Conservation (phyloP, 1,140 invertebrate species). For the Lethrus apterus region DNA sequence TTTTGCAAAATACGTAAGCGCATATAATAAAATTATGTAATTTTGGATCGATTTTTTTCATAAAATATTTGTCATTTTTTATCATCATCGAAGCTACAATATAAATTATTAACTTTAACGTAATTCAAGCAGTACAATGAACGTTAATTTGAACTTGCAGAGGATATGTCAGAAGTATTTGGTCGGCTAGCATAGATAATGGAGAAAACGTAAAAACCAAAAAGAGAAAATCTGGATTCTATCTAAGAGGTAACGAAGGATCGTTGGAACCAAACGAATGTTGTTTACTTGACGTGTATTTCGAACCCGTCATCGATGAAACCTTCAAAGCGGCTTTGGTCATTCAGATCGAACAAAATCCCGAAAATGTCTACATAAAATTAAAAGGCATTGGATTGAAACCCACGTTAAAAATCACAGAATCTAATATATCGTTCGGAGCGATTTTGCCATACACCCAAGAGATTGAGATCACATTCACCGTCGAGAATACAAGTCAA, state of each 20-base stretch:
- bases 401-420: constrained; percentile 34
- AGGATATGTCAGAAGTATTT: constrained; percentile 39
- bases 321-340: constrained; percentile 28
- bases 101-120: no score
- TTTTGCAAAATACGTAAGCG: constrained; percentile 42
- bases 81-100: no score
- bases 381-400: constrained; percentile 38
- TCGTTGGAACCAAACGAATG: constrained; percentile 20
- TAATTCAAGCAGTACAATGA: no score
- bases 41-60: not conserved
- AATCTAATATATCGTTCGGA: constrained; percentile 35
- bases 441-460: constrained; percentile 35
- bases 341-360: constrained; percentile 33
- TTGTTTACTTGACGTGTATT: constrained; percentile 26
- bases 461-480: constrained; percentile 29
- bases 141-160: no score
- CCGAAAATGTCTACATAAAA: constrained; percentile 24
- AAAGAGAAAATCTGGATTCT: constrained; percentile 19
- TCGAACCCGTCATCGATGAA: constrained; percentile 26
- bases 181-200: constrained; percentile 32
- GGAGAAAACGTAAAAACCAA: constrained; percentile 20
- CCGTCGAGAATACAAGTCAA: constrained; percentile 37
- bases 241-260: constrained; percentile 25
- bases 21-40: constrained; percentile 1
- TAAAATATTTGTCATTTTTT: no score